Evolutionary conservation across 1,140 invertebrate genomes (phyloP).

Genomic region (Contarinia nasturtii): DNA sequence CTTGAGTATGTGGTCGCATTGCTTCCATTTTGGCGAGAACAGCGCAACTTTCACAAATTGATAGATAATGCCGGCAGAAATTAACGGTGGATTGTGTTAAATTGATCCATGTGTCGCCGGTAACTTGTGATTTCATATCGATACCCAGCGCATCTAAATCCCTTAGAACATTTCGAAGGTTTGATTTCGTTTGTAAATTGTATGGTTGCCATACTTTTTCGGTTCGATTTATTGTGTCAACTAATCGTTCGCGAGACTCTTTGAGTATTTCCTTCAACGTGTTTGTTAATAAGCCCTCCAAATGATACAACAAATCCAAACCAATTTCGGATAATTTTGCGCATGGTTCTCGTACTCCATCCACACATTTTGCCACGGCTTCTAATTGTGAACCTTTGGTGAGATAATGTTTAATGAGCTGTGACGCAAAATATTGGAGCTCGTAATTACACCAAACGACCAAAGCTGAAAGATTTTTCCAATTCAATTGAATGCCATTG

Average conservation of each 20-base stretch:
- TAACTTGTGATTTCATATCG: slow-evolving; percentile 17
- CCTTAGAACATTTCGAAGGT: slow-evolving; percentile 25
- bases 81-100: slow-evolving; percentile 20
- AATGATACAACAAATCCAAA: slow-evolving; percentile 52
- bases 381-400: slow-evolving; percentile 70
- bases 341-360: slow-evolving; percentile 54
- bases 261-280: slow-evolving; percentile 32
- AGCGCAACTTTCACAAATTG: slow-evolving; percentile 18
- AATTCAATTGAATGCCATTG: background rate
- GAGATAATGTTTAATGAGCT: slow-evolving; percentile 78
- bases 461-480: slow-evolving; percentile 38
- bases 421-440: slow-evolving; percentile 59
- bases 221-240: slow-evolving; percentile 48
- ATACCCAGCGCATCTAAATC: slow-evolving; percentile 29
- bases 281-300: slow-evolving; percentile 56
- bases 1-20: slow-evolving; percentile 14
- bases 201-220: slow-evolving; percentile 56
- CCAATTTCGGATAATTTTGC: slow-evolving; percentile 41
- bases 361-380: slow-evolving; percentile 72
- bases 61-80: slow-evolving; percentile 18
- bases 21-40: slow-evolving; percentile 18
- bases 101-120: slow-evolving; percentile 22
- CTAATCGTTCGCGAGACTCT: slow-evolving; percentile 23
- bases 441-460: slow-evolving; percentile 83
- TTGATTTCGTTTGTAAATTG: slow-evolving; percentile 38